Evolutionary conservation across 2,113 vertebrate genomes (phyloP).

Genomic region (Lethenteron reissneri): DNA sequence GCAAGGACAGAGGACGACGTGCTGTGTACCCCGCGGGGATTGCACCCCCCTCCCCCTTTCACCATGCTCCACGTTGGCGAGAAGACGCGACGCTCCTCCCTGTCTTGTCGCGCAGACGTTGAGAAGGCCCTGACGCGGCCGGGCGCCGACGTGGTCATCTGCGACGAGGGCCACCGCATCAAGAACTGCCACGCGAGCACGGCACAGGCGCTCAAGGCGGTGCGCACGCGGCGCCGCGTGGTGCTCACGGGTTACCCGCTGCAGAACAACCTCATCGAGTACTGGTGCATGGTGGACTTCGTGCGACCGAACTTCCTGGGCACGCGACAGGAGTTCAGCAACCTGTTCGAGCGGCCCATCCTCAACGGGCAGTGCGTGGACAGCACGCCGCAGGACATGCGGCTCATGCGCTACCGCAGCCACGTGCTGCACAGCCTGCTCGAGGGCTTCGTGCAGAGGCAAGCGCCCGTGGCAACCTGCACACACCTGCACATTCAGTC

Average conservation of each 20-base stretch:
- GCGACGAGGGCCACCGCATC: slow-evolving; percentile 91
- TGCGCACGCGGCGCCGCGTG: slow-evolving; percentile 68
- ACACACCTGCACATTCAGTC: too few species aligned
- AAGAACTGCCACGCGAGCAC: slow-evolving; percentile 98
- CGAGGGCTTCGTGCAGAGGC: slow-evolving; percentile 96
- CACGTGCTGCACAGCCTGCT: slow-evolving; percentile 90
- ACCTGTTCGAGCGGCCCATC: slow-evolving; percentile 97
- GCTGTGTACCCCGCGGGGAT: too few species aligned
- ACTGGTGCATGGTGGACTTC: slow-evolving; percentile 99
- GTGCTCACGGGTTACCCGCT: slow-evolving; percentile 83
- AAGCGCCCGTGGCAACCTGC: slow-evolving; percentile 14
- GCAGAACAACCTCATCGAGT: slow-evolving; percentile 95
- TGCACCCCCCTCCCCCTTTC: too few species aligned
- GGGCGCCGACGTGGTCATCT: slow-evolving; percentile 88
- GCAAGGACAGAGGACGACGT: too few species aligned
- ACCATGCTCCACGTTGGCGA: too few species aligned
- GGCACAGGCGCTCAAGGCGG: slow-evolving; percentile 88
- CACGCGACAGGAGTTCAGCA: slow-evolving; percentile 91
- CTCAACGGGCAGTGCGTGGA: slow-evolving; percentile 90
- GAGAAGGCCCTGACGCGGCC: slow-evolving; percentile 71
- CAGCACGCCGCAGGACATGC: slow-evolving; percentile 82
- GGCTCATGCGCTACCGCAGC: slow-evolving; percentile 89
- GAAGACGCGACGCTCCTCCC: too few species aligned
- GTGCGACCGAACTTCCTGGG: slow-evolving; percentile 87
- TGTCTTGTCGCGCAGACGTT: slow-evolving; percentile 31